Base-by-base conservation (phyloP, 1,140 invertebrate species). In the Phymastichus coffea region DNA sequence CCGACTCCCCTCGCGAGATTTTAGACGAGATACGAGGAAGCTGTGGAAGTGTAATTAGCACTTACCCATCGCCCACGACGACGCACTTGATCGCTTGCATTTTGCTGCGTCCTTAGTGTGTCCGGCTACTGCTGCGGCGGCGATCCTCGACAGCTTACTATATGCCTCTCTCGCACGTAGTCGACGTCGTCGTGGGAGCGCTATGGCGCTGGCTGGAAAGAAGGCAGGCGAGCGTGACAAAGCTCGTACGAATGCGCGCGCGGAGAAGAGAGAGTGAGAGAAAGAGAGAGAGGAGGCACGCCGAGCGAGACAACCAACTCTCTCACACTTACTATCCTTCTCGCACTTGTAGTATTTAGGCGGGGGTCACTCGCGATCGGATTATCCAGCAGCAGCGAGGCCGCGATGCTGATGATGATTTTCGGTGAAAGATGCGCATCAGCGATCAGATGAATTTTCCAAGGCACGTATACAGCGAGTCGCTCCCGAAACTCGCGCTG, bases 41-140 rank as follows among this genome's bases (percentile, higher is more conserved):
- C n/a, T n/a, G n/a, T n/a, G n/a, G n/a, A n/a, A n/a, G n/a, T n/a
- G n/a, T n/a, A n/a, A n/a, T n/a, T n/a, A n/a, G n/a, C n/a, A 87
- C 88, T 86, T 81, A 93, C 89, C 93, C 93, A 79, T 95, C 94
- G 61, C 93, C 93, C 64, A 96, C 93, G 64, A 96, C 93, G 67
- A 95, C 94, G 85, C 94, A 95, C 81, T 96, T 95, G 74, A 95
- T 95, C 53, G 93, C 93, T 80, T 95, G 93, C 93, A 95, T 95
- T 63, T 56, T 73, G 59, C 38, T 12, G 17, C 7, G 26, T 26
- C 23, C 22, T 17, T 22, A 9, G 41, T 26, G 54, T 28, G 30
- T 20, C 10, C n/a, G 41, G 35, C 19, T n/a, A 51, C 35, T n/a
- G 35, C 12, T 26, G 20, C 44, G 22, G 4, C 52, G 30, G 44